phyloP scores from a whole-genome alignment of 1,140 invertebrate genomes.

The Zeugodacus cucurbitae region DNA sequence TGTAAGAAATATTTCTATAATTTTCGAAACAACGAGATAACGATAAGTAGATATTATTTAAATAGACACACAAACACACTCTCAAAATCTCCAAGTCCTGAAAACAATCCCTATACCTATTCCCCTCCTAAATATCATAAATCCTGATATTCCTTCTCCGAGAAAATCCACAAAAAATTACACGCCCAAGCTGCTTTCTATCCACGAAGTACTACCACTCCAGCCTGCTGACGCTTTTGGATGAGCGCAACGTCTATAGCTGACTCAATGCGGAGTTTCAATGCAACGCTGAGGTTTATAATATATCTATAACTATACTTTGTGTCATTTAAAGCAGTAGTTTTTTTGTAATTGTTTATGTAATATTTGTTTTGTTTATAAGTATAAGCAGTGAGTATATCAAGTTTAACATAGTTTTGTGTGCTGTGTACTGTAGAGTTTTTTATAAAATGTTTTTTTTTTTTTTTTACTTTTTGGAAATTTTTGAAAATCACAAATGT shows the following conservation, averaged over 20 bases:
- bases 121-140: not conserved
- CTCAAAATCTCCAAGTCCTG: not conserved
- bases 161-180: not conserved
- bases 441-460: not conserved
- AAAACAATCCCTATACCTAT: not conserved
- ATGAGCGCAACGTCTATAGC: not conserved
- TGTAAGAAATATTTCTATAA: no score
- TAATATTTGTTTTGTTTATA: not conserved
- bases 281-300: not conserved
- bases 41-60: not conserved
- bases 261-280: not conserved
- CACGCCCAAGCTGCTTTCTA: constrained; percentile 4
- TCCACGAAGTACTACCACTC: not conserved
- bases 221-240: constrained; percentile 22
- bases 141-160: not conserved
- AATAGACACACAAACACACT: not conserved
- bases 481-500: not conserved
- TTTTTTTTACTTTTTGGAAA: not conserved
- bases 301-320: not conserved
- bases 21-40: no score
- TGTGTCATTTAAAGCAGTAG: not conserved
- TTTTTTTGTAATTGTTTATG: not conserved
- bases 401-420: not conserved
- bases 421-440: not conserved
- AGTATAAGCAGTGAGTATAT: constrained; percentile 18